Evolutionary conservation across 2,797 vertebrate genomes (phyloP).

Genomic region (Anisognathus igniventris): DNA sequence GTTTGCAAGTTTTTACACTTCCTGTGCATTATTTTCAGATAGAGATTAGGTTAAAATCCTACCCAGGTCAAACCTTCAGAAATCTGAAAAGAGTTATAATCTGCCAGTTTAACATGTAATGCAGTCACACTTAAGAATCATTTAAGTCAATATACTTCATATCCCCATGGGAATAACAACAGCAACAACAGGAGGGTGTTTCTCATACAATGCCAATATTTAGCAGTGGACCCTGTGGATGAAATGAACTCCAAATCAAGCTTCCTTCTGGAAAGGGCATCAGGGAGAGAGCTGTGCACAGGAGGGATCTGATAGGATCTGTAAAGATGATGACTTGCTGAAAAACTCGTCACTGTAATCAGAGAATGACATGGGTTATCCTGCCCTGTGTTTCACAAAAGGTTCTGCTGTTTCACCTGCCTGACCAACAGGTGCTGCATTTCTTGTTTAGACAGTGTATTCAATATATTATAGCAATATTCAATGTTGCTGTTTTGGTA

Average conservation of each 20-base stretch:
- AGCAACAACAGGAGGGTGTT: neutral
- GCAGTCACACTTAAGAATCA: neutral
- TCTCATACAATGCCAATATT: neutral
- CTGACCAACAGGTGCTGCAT: neutral
- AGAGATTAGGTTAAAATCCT: neutral
- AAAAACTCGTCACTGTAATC: rapidly evolving
- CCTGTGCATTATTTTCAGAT: neutral
- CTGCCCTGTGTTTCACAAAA: neutral
- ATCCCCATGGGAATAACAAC: neutral
- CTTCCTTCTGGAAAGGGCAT: neutral
- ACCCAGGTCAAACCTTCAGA: neutral
- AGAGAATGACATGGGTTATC: neutral
- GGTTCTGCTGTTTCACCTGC: neutral
- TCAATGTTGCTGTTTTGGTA: rapidly evolving
- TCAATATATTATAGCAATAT: neutral
- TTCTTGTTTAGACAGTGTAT: neutral
- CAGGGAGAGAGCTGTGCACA: neutral
- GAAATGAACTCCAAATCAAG: neutral
- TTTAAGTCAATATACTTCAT: neutral
- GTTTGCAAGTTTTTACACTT: neutral
- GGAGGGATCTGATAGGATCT: neutral
- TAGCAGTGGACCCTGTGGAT: neutral
- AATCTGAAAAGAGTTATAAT: neutral
- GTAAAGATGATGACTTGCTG: neutral
- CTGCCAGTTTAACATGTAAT: neutral